These are phyloP conservation scores for Helicoverpa armigera DNA, from an alignment of 1,140 invertebrate species.

Conservation along the genomic window DNA sequence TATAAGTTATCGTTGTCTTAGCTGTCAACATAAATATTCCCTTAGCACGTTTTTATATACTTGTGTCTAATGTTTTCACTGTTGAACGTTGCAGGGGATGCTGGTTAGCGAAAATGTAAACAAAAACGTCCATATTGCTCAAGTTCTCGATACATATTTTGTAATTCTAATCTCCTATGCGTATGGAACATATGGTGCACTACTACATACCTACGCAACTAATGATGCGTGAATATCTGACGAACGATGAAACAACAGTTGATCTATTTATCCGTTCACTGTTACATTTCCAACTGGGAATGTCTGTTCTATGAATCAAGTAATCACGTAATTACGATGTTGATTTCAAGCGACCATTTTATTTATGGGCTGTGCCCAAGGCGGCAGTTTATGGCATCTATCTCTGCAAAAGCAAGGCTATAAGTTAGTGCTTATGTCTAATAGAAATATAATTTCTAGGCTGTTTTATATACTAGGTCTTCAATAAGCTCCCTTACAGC, in stretches of 20 bases:
- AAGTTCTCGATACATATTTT: conserved; percentile 64
- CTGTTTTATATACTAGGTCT: no score
- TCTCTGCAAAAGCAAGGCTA: no score
- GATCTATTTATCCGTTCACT: conserved; percentile 72
- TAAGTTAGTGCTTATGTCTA: no score
- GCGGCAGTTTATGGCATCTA: no score
- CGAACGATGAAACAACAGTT: conserved; percentile 64
- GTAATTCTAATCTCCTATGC: conserved; percentile 64
- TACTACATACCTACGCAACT: conserved; percentile 52
- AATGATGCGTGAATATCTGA: conserved; percentile 72
- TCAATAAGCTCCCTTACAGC: no score
- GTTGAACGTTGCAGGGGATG: no score
- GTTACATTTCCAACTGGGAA: conserved; percentile 56
- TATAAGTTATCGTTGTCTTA: background rate
- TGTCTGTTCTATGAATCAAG: conserved; percentile 14
- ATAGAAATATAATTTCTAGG: no score
- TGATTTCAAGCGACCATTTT: background rate
- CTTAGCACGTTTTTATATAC: no score
- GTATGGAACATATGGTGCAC: conserved; percentile 43
- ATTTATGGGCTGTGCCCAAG: no score
- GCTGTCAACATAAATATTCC: no score
- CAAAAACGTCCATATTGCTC: conserved; percentile 36
- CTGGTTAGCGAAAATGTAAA: background rate
- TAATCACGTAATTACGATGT: background rate
- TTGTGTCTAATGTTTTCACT: background rate